These are phyloP conservation scores for Pogonomyrmex californicus DNA, from an alignment of 1,140 invertebrate genomes.

Conservation along the genomic window DNA sequence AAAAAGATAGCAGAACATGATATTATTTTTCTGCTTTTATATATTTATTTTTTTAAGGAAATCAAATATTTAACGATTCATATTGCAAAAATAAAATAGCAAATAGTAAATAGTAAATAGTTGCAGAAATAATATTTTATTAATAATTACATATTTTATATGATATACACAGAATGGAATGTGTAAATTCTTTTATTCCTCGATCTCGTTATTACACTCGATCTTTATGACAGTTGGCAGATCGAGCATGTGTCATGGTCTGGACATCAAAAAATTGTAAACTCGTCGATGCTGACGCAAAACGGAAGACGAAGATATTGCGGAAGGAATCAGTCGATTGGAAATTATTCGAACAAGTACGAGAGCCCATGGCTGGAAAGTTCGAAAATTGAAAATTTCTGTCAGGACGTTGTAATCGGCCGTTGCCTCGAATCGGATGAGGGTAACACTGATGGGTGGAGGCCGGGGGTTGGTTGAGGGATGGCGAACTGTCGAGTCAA, in stretches of 20 bases:
- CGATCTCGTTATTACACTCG: slow-evolving; percentile 22
- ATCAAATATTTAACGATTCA: neutral
- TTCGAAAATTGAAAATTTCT: slow-evolving; percentile 80
- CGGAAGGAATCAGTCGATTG: slow-evolving; percentile 56
- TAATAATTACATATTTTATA: neutral
- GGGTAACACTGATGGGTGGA: slow-evolving; percentile 55
- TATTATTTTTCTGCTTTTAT: neutral
- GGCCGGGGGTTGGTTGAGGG: slow-evolving; percentile 58
- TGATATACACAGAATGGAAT: neutral
- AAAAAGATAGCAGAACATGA: neutral
- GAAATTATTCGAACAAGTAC: slow-evolving; percentile 61
- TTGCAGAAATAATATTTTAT: slow-evolving; percentile 6
- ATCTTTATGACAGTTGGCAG: slow-evolving; percentile 17
- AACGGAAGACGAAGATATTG: slow-evolving; percentile 61
- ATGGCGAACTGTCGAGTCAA: slow-evolving; percentile 45
- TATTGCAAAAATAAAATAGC: neutral
- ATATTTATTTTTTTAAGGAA: neutral
- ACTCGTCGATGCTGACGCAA: slow-evolving; percentile 43
- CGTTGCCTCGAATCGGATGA: slow-evolving; percentile 49
- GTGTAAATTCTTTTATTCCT: neutral
- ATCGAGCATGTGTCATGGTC: slow-evolving; percentile 7
- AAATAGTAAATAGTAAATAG: neutral
- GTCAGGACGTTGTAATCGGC: slow-evolving; percentile 72
- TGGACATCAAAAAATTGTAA: slow-evolving; percentile 47
- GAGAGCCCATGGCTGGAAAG: slow-evolving; percentile 55